Percentiles rank a stretch among this genome's conserved stretches.
Evolutionary conservation across 1,140 invertebrate species (phyloP).

Genomic region (Drosophila suzukii): DNA sequence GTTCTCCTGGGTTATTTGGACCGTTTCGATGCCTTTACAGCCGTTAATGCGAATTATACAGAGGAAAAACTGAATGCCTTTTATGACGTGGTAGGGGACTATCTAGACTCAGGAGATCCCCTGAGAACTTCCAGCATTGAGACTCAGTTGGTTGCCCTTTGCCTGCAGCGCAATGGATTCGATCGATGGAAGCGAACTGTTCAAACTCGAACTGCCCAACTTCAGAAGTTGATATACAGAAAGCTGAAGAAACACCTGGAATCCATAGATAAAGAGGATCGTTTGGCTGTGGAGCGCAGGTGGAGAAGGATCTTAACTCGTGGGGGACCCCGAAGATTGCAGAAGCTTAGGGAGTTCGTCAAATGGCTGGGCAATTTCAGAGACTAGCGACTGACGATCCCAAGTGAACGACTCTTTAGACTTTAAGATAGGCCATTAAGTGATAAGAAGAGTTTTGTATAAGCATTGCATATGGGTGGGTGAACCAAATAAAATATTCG

Average conservation of each 20-base stretch:
- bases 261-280: slow-evolving; percentile 55
- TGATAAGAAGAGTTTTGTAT: slow-evolving; percentile 24
- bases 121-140: slow-evolving; percentile 35
- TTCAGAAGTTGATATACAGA: slow-evolving; percentile 46
- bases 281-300: slow-evolving; percentile 33
- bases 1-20: slow-evolving; percentile 39
- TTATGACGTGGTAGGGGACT: slow-evolving; percentile 48
- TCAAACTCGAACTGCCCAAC: slow-evolving; percentile 44
- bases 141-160: slow-evolving; percentile 56
- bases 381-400: slow-evolving; percentile 12
- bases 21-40: slow-evolving; percentile 47
- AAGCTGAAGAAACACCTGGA: slow-evolving; percentile 47
- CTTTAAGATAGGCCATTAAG: not conserved
- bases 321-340: slow-evolving; percentile 42
- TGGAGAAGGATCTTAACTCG: slow-evolving; percentile 40
- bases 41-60: slow-evolving; percentile 28
- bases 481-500: not conserved
- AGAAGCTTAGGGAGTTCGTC: slow-evolving; percentile 58
- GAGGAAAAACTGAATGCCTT: slow-evolving; percentile 39
- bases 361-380: slow-evolving; percentile 52
- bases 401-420: slow-evolving; percentile 1
- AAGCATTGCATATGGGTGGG: not conserved
- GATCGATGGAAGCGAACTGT: slow-evolving; percentile 71
- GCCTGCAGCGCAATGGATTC: slow-evolving; percentile 65
- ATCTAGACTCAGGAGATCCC: slow-evolving; percentile 50